Base-by-base conservation (phyloP, 2,113 vertebrate genomes). In the Taurulus bubalis region DNA sequence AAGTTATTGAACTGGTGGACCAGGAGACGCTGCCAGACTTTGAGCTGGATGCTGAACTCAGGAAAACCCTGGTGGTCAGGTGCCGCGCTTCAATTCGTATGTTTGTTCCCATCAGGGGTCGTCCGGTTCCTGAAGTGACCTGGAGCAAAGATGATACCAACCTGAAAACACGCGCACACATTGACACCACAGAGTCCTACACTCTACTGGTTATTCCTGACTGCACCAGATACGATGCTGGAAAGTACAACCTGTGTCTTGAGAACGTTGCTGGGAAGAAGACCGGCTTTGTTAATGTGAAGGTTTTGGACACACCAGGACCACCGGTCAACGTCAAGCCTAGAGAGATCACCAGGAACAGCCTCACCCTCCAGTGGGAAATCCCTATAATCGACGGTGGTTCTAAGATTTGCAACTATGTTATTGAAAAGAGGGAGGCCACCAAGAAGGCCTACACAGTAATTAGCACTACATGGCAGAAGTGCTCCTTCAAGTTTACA, bases 231-330 rank as follows among this genome's bases (percentile, higher is more conserved):
- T 97, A 99, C 0, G 98, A 99, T 93, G 97, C 97, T 59, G 98
- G 98, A 80, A 99, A 99, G 90, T 99, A 98, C 7, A 64, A 97
- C 62, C 96, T 99, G 90, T 97, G 95, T 70, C 95, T 99, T 83
- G 98, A 99, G 94, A 99, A 99, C 55, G 96, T 96, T 75, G 97
- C 97, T 89, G 98, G 98, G 80, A 99, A 98, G 92, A 99, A 98
- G 91, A 97, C 96, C 76, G 98, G 98, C 66, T 99, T 99, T 87
- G 97, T 99, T 67, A 99, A 98, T 62, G 98, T 99, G 12, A 96
- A 94, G 90, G 97, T 99, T 87, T 92, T 99, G 86, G 98, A 99
- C 92, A 96, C 98, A 24, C 98, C 98, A 78, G 98, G 98, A 70
- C 98, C 98, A 16, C 98, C 98, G 85, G 93, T 97, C 72, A 97